These are phyloP conservation scores for Tursiops truncatus DNA, from an alignment of 2,113 vertebrate species.

Conservation along the genomic window DNA sequence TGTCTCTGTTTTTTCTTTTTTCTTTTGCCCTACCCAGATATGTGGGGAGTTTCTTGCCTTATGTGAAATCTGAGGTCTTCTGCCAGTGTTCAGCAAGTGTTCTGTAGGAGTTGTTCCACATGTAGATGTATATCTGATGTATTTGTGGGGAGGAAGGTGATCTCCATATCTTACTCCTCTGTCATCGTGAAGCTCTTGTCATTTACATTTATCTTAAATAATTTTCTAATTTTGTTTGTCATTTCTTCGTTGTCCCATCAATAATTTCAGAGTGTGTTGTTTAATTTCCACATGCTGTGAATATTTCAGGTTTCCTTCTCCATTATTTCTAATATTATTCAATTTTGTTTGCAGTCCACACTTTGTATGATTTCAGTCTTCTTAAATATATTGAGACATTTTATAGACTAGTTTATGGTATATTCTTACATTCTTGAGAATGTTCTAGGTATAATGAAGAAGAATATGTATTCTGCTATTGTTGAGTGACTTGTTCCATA, in stretches of 20 bases:
- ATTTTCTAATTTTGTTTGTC: too few species aligned
- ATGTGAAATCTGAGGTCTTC: too few species aligned
- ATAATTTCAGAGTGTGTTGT: background rate
- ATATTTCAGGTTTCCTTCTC: background rate
- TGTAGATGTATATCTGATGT: too few species aligned
- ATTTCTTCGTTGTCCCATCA: background rate
- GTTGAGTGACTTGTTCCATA: background rate
- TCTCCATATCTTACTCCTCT: too few species aligned
- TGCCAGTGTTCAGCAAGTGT: too few species aligned
- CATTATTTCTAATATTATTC: background rate
- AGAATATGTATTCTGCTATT: background rate
- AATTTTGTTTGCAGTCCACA: background rate
- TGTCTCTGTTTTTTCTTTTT: too few species aligned
- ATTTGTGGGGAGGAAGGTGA: too few species aligned
- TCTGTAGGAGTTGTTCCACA: too few species aligned
- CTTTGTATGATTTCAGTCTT: background rate
- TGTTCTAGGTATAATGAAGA: background rate
- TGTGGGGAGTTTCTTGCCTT: too few species aligned
- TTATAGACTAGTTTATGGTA: background rate
- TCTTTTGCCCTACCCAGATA: too few species aligned
- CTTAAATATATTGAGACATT: background rate
- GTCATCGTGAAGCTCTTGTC: too few species aligned
- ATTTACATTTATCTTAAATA: too few species aligned
- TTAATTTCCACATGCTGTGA: background rate
- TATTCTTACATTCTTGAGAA: background rate